Conservation (phyloP, 2,888 invertebrate species). For the Azorinus chamasolen region DNA sequence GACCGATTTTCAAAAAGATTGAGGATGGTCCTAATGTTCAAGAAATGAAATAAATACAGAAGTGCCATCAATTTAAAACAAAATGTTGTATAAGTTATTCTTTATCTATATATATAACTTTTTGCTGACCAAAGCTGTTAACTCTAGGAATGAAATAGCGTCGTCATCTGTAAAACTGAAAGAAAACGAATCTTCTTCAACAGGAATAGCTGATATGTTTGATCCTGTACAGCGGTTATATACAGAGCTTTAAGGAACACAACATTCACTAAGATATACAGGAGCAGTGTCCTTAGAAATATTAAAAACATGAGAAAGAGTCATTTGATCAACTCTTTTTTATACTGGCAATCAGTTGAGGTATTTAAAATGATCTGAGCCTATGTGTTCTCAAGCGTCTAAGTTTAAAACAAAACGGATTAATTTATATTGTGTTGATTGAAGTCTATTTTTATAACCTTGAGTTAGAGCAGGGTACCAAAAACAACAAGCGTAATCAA, state of each 20-base stretch:
- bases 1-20: no score
- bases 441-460: not conserved
- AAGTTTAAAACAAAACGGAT: conserved; percentile 9
- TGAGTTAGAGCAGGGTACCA: not conserved
- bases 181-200: not conserved
- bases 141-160: no score
- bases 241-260: not conserved
- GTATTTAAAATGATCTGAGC: not conserved
- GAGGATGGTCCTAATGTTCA: no score
- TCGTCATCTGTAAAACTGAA: not conserved
- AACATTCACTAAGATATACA: not conserved
- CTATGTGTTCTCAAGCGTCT: not conserved
- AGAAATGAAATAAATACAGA: no score
- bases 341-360: conserved; percentile 5
- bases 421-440: conserved; percentile 6
- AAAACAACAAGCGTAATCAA: conserved; percentile 2
- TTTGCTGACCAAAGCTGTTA: conserved; percentile 1
- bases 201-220: no score
- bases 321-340: conserved; percentile 13
- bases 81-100: no score
- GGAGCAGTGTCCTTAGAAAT: conserved; percentile 3
- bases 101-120: not conserved
- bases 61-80: no score
- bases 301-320: conserved; percentile 9
- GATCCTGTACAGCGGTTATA: not conserved